Evolutionary conservation across 2,113 vertebrate species (phyloP).

Genomic region (Nycticebus coucang): DNA sequence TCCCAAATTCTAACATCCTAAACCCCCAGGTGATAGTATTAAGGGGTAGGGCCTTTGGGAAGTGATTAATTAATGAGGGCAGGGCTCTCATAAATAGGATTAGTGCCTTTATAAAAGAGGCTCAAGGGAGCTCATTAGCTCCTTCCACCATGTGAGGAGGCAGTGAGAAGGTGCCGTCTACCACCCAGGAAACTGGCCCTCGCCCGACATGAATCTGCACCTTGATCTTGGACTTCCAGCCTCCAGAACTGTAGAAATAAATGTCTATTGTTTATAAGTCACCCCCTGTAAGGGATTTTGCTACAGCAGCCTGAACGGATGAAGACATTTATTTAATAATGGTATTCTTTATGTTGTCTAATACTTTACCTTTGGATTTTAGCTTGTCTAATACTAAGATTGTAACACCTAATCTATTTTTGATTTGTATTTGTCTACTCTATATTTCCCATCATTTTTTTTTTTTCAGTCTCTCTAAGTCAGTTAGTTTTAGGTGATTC

Average conservation of each 20-base stretch:
- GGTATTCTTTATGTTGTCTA: background rate
- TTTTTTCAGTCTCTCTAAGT: background rate
- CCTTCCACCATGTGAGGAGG: too few relatives aligned
- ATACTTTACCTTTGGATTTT: constrained; percentile 4
- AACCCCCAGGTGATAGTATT: background rate
- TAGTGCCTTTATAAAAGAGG: background rate
- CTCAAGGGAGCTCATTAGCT: constrained; percentile 34
- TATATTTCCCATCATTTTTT: background rate
- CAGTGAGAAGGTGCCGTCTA: background rate
- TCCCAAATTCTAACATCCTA: background rate
- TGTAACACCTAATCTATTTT: background rate
- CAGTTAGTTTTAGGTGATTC: background rate
- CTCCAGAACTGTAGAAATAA: background rate
- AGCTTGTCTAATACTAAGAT: background rate
- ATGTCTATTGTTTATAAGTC: background rate
- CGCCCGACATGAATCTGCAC: background rate
- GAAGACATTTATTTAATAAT: background rate
- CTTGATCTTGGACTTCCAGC: background rate
- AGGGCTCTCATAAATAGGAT: background rate
- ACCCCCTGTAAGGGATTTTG: background rate
- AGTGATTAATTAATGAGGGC: constrained; percentile 7
- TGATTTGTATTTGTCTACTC: background rate
- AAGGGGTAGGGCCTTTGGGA: background rate
- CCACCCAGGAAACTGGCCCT: background rate
- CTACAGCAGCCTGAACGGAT: background rate